Base-by-base conservation (phyloP, 2,888 invertebrate genomes). In the Sarcophaga subvicina region DNA sequence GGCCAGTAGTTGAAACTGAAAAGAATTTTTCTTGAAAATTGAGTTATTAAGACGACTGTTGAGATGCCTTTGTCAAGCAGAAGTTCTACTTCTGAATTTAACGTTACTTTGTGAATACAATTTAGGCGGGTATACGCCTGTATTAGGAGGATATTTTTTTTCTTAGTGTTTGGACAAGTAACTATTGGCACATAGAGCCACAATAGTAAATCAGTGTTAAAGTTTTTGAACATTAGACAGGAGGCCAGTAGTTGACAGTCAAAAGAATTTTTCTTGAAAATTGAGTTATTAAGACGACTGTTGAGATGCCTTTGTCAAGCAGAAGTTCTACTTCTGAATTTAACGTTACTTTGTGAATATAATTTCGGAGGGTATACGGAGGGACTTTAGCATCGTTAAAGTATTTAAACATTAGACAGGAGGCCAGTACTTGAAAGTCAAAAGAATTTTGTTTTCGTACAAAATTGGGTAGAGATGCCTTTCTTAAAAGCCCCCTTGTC, bases 1-100 rank as follows among this genome's bases (percentile, higher is more conserved):
- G 27, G 60, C 47, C 12, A 14, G 17, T 63, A 66, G 84, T 71
- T 37, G 60, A 59, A 76, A 84, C 70, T 69, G 60, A 80, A 54
- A 84, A 76, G 47, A 64, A 12, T 69, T 64, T 82, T 66, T 17
- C 4, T 54, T 10, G 17, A 37, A 20, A 47, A 20, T 11, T n/a
- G 17, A 10, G 14, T 25, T 14, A 54, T 47, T 27, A 66, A 64
- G 64, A 3, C 64, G 82, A 71, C 59, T 5, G 54, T 17, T 54
- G 17, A 10, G 54, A 54, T 54, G 17, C 4, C 54, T 14, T 54
- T 54, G 4, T 54, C 2, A 4, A 37, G 8, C 37, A 37, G 37
- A 37, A 37, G 37, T 37, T 37, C 8, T 37, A 37, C 37, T 37
- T 37, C 8, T 0, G 37, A 37, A 37, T 8, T 37, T 37, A 10